These are phyloP conservation scores for Corynorhinus townsendii DNA, from an alignment of 2,113 vertebrate species.

Conservation along the genomic window DNA sequence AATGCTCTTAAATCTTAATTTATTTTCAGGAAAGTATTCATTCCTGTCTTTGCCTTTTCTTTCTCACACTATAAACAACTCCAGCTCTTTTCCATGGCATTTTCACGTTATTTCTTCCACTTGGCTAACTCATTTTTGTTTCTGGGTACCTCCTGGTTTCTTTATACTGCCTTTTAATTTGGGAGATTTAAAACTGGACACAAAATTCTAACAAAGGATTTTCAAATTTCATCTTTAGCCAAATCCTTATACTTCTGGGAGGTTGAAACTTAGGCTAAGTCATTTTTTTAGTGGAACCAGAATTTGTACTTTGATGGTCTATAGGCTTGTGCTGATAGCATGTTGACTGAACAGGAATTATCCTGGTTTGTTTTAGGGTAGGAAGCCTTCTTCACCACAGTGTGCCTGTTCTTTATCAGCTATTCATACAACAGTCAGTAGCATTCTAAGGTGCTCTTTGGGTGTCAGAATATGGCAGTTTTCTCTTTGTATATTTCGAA, in stretches of 20 bases:
- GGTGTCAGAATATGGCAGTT: not conserved
- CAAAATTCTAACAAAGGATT: constrained; percentile 24
- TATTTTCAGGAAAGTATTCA: not conserved
- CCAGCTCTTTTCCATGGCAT: not conserved
- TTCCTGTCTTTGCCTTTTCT: not conserved
- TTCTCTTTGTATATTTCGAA: not conserved
- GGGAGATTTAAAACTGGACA: constrained; percentile 12
- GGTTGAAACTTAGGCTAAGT: not conserved
- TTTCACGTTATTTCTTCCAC: constrained; percentile 24
- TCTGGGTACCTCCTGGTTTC: not conserved
- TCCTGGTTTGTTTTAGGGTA: not conserved
- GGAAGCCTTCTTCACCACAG: not conserved
- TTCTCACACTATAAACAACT: not conserved
- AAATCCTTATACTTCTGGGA: not conserved
- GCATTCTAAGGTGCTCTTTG: not conserved
- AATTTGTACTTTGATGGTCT: not conserved
- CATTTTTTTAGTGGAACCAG: not conserved
- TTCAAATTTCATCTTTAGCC: not conserved
- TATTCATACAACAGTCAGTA: not conserved
- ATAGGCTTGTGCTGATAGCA: not conserved
- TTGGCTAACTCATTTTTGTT: not conserved
- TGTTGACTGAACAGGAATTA: not conserved
- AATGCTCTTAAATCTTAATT: not conserved
- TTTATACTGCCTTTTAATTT: not conserved
- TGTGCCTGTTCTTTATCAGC: not conserved